Conservation (phyloP, 2,797 vertebrate genomes). For the Choloepus didactylus region DNA sequence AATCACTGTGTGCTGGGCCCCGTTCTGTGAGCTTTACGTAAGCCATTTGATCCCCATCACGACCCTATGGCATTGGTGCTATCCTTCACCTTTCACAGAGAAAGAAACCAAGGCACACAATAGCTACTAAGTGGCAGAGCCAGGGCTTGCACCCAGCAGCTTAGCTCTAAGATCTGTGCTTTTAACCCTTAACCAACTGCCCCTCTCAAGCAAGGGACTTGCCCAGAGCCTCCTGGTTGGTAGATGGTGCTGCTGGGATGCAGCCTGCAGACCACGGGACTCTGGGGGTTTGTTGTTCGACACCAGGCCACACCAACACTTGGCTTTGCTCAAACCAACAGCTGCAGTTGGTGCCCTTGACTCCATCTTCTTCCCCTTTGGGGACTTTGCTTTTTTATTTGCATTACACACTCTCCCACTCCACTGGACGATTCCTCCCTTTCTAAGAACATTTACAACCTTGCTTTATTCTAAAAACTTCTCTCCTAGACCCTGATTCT, state of each 20-base stretch:
- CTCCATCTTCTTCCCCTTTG: background rate
- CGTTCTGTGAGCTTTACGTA: background rate
- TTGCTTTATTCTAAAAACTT: background rate
- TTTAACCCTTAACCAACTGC: background rate
- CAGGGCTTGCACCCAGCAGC: background rate
- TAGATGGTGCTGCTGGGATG: too few relatives aligned
- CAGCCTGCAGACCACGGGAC: background rate
- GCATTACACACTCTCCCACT: too few relatives aligned
- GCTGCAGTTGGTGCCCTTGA: background rate
- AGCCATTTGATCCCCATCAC: background rate
- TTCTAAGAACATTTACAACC: background rate
- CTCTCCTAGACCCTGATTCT: background rate
- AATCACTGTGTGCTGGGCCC: background rate
- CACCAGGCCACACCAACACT: background rate
- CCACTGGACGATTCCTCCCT: background rate
- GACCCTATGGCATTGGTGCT: background rate
- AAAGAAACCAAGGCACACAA: background rate
- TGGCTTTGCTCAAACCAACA: background rate
- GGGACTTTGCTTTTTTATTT: background rate
- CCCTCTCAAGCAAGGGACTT: background rate
- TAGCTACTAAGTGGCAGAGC: background rate
- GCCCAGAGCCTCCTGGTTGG: background rate
- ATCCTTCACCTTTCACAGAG: background rate
- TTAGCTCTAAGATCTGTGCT: background rate
- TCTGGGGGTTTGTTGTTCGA: background rate